Evolutionary conservation across 2,888 invertebrate species (phyloP).

Genomic region (Achlya flavicornis): DNA sequence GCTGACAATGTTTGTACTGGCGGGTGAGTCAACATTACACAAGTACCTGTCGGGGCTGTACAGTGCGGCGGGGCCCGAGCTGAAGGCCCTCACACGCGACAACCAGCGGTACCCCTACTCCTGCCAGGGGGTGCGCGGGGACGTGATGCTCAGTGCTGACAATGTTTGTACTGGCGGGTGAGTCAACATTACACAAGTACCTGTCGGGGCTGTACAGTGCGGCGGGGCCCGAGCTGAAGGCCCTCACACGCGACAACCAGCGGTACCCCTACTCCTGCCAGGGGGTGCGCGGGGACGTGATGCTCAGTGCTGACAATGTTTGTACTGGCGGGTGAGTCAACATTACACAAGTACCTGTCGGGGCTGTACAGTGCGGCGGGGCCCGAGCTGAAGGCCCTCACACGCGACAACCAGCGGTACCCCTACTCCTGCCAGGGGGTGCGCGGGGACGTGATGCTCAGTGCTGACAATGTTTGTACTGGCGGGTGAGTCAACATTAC

Average conservation of each 20-base stretch:
- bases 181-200: constrained; percentile 81
- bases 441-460: constrained; percentile 90
- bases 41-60: constrained; percentile 88
- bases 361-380: constrained; percentile 85
- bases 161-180: constrained; percentile 87
- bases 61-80: constrained; percentile 49
- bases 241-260: constrained; percentile 72
- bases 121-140: constrained; percentile 93
- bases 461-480: constrained; percentile 87
- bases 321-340: constrained; percentile 85
- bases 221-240: constrained; percentile 46
- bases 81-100: constrained; percentile 53
- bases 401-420: constrained; percentile 82
- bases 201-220: constrained; percentile 87
- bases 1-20: constrained; percentile 87
- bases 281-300: constrained; percentile 93
- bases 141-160: constrained; percentile 88
- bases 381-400: constrained; percentile 54
- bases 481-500: constrained; percentile 90
- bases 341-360: constrained; percentile 85
- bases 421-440: constrained; percentile 90
- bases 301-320: constrained; percentile 89
- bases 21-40: constrained; percentile 85
- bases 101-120: constrained; percentile 85
- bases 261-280: constrained; percentile 87